These are phyloP conservation scores for Thera britannica DNA, from an alignment of 2,888 invertebrate species.

Conservation along the genomic window DNA sequence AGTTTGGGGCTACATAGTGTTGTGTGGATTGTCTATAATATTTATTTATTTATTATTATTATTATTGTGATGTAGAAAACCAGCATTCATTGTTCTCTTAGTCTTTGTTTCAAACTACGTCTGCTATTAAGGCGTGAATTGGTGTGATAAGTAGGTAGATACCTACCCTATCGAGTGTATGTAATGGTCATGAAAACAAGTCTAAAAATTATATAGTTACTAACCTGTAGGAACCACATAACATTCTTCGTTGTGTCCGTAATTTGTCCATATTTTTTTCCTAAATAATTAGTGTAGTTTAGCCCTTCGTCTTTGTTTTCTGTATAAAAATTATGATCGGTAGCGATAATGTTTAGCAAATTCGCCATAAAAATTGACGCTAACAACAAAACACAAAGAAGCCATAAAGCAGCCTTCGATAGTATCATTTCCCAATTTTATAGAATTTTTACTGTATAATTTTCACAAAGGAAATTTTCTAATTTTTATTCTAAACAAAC, in stretches of 20 bases:
- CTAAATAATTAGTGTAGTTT: conserved; percentile 66
- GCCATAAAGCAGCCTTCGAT: conserved; percentile 85
- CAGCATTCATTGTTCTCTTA: background rate
- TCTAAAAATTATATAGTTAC: conserved; percentile 22
- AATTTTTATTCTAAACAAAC: conserved; percentile 6
- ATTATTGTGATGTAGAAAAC: background rate
- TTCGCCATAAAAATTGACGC: conserved; percentile 89
- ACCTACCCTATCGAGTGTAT: background rate
- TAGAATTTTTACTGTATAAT: conserved; percentile 28
- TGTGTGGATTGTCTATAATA: too few relatives aligned
- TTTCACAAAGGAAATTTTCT: conserved; percentile 26
- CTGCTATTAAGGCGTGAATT: background rate
- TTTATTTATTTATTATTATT: too few relatives aligned
- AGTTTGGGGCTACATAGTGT: too few relatives aligned
- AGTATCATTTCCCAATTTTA: conserved; percentile 82
- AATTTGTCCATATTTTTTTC: conserved; percentile 74
- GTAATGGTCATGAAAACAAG: background rate
- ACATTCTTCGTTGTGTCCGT: conserved; percentile 85
- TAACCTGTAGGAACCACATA: conserved; percentile 92
- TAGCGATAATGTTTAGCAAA: conserved; percentile 87
- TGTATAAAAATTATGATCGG: conserved; percentile 79
- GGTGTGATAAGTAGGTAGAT: background rate
- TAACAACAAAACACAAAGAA: conserved; percentile 86
- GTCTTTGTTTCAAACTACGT: conserved; percentile 1
- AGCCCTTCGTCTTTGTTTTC: conserved; percentile 63